phyloP scores from a whole-genome alignment of 1,140 invertebrate genomes.

The Philopotamus ludificatus region DNA sequence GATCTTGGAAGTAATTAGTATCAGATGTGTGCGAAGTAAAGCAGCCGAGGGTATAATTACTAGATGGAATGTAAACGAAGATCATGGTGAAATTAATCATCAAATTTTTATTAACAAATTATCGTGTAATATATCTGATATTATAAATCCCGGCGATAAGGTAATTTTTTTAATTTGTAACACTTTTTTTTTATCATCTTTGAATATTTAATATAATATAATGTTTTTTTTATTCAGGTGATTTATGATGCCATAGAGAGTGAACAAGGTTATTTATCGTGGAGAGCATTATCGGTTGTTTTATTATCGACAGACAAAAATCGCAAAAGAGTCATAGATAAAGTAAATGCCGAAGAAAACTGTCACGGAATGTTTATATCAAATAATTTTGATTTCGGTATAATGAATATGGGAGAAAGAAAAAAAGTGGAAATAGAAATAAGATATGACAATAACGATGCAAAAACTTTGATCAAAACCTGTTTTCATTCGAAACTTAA shows the following conservation, averaged over 20 bases:
- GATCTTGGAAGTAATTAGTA: constrained; percentile 58
- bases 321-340: not conserved
- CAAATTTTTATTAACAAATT: constrained; percentile 58
- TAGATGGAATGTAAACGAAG: constrained; percentile 50
- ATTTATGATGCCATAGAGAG: constrained; percentile 66
- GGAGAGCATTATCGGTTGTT: constrained; percentile 61
- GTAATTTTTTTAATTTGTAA: constrained; percentile 43
- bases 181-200: not conserved
- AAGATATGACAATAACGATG: not conserved
- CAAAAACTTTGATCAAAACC: not conserved
- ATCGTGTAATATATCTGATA: constrained; percentile 54
- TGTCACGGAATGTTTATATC: constrained; percentile 51
- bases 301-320: constrained; percentile 31
- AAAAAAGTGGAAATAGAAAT: not conserved
- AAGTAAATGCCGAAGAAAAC: constrained; percentile 44
- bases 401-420: constrained; percentile 48
- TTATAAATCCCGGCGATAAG: constrained; percentile 58
- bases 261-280: constrained; percentile 59
- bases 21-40: constrained; percentile 58
- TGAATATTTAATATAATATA: not conserved
- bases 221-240: too few relatives aligned
- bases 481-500: constrained; percentile 43
- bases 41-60: constrained; percentile 56
- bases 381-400: constrained; percentile 46
- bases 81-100: constrained; percentile 55